phyloP scores from a whole-genome alignment of 2,113 vertebrate species.

The Trogon surrucura region DNA sequence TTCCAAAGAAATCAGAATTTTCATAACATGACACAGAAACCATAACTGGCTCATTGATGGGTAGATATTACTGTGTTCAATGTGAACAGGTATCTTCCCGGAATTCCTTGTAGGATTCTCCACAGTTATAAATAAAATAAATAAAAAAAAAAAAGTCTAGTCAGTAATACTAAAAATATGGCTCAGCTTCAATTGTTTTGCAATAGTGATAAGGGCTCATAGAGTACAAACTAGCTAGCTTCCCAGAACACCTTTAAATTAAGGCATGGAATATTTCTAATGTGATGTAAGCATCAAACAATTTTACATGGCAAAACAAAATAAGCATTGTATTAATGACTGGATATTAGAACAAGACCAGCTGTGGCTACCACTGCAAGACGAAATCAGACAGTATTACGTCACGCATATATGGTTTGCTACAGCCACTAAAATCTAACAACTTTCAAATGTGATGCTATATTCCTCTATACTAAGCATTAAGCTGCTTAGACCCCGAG shows the following conservation, averaged over 20 bases:
- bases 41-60: neutral
- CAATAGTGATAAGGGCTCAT: neutral
- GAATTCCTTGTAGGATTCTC: constrained; percentile 39
- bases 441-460: neutral
- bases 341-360: neutral
- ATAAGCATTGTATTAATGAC: neutral
- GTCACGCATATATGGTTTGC: neutral
- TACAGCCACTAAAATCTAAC: neutral
- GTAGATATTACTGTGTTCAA: neutral
- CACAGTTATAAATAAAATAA: constrained; percentile 5
- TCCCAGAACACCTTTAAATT: neutral
- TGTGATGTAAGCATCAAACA: neutral
- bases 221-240: neutral
- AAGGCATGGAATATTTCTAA: neutral
- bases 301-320: neutral
- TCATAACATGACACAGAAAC: neutral
- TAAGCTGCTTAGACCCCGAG: neutral
- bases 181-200: neutral
- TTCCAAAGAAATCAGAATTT: constrained; percentile 58
- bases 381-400: neutral
- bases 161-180: neutral
- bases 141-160: neutral
- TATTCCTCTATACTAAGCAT: neutral
- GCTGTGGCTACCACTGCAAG: neutral
- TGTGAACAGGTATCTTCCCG: neutral